Percentiles rank a stretch among this genome's conserved stretches.
These are phyloP conservation scores for Melitaea athalia DNA, from an alignment of 2,888 invertebrate genomes.

Conservation along the genomic window DNA sequence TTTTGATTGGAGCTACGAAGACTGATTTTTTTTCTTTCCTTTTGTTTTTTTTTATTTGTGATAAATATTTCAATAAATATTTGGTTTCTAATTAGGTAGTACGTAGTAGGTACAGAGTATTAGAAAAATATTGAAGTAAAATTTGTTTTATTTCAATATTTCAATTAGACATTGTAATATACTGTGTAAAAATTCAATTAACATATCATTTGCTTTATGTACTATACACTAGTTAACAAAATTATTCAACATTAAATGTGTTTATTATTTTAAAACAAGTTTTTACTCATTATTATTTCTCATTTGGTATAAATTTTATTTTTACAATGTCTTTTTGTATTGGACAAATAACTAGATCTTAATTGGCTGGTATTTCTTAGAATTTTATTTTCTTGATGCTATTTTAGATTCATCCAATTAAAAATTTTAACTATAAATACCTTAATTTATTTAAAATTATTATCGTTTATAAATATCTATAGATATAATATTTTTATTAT, in stretches of 20 bases:
- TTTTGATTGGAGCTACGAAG: not conserved
- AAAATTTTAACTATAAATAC: not conserved
- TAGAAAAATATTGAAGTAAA: too few relatives aligned
- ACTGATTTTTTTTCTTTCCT: not conserved
- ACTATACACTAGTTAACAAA: too few relatives aligned
- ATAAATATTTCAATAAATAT: not conserved
- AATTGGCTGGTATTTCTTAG: not conserved
- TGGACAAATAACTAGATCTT: not conserved
- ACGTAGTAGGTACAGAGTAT: not conserved
- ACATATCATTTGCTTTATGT: too few relatives aligned
- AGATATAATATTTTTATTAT: not conserved
- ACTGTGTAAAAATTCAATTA: not conserved
- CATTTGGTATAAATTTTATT: too few relatives aligned
- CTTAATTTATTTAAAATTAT: not conserved
- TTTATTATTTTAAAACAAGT: too few relatives aligned
- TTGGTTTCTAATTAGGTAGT: not conserved
- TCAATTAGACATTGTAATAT: too few relatives aligned
- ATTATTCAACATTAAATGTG: too few relatives aligned
- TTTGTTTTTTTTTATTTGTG: not conserved
- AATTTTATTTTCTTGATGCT: not conserved
- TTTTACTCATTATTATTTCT: too few relatives aligned
- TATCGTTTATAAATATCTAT: not conserved
- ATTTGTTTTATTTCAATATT: too few relatives aligned
- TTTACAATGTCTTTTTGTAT: not conserved
- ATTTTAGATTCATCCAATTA: not conserved